Conservation (phyloP, 2,888 invertebrate genomes). For the Platerodrilus igneus region DNA sequence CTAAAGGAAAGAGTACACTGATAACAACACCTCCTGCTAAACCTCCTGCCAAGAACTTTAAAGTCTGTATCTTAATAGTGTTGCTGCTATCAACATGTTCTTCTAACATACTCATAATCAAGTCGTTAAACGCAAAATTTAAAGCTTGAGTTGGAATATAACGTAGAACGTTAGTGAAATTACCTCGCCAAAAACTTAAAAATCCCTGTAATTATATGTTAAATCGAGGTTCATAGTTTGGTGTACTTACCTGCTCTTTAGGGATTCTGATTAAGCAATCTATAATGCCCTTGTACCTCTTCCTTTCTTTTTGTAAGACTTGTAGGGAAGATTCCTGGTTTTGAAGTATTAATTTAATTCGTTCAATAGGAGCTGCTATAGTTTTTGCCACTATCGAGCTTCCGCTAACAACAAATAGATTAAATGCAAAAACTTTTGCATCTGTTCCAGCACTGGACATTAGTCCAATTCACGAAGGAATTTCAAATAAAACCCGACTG, state of each 20-base stretch:
- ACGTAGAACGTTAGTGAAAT: slow-evolving; percentile 20
- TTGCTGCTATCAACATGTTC: neutral
- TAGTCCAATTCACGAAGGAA: neutral
- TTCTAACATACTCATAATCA: no score
- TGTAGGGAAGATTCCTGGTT: slow-evolving; percentile 25
- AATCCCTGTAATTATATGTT: slow-evolving; percentile 18
- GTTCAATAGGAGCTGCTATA: slow-evolving; percentile 22
- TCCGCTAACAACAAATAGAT: slow-evolving; percentile 21
- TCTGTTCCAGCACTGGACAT: no score
- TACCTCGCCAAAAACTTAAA: slow-evolving; percentile 27
- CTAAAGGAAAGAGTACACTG: slow-evolving; percentile 22
- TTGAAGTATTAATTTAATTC: slow-evolving; percentile 25
- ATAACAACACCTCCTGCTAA: slow-evolving; percentile 20
- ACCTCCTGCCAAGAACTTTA: slow-evolving; percentile 17
- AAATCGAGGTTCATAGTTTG: neutral
- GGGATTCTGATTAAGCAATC: slow-evolving; percentile 21
- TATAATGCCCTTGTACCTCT: slow-evolving; percentile 16
- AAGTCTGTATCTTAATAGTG: neutral
- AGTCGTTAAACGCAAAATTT: slow-evolving; percentile 23
- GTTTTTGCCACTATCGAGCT: slow-evolving; percentile 24
- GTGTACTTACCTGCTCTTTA: slow-evolving; percentile 21
- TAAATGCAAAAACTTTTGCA: slow-evolving; percentile 15
- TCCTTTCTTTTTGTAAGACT: slow-evolving; percentile 20
- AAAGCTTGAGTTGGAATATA: slow-evolving; percentile 27
- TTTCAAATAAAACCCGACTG: neutral